Conservation (phyloP, 2,113 vertebrate species). For the Toxostoma redivivum region DNA sequence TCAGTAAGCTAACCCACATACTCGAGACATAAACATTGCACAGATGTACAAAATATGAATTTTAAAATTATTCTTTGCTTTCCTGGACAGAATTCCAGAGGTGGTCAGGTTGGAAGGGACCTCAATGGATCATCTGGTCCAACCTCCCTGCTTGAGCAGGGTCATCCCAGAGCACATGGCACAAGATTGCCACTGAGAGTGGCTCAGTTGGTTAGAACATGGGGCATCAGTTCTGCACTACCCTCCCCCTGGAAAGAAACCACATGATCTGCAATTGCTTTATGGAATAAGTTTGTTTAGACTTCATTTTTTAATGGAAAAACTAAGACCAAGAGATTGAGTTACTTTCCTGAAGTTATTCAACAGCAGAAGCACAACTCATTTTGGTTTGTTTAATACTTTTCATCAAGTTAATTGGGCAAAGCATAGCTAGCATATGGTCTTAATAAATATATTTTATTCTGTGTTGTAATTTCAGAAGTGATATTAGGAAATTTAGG, state of each 20-base stretch:
- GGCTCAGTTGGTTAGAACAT: not conserved
- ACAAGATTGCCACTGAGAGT: not conserved
- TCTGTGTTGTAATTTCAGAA: not conserved
- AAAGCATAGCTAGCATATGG: not conserved
- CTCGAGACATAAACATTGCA: not conserved
- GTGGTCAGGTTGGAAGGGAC: not conserved
- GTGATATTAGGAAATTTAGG: not conserved
- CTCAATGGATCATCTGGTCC: not conserved
- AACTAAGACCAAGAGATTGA: accelerated
- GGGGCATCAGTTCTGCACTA: not conserved
- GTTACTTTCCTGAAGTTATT: not conserved
- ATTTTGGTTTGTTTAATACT: not conserved
- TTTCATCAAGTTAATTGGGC: not conserved
- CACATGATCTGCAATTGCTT: not conserved
- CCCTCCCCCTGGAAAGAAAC: not conserved
- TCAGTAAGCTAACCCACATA: not conserved
- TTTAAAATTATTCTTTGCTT: not conserved
- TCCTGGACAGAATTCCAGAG: not conserved
- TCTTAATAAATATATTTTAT: not conserved
- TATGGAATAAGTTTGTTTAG: not conserved
- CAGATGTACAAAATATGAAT: not conserved
- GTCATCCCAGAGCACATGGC: not conserved
- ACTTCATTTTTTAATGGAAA: not conserved
- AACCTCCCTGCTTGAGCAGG: not conserved
- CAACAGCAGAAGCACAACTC: not conserved